Evolutionary conservation across 2,113 vertebrate genomes (phyloP).

Genomic region (Dromiciops gliroides): DNA sequence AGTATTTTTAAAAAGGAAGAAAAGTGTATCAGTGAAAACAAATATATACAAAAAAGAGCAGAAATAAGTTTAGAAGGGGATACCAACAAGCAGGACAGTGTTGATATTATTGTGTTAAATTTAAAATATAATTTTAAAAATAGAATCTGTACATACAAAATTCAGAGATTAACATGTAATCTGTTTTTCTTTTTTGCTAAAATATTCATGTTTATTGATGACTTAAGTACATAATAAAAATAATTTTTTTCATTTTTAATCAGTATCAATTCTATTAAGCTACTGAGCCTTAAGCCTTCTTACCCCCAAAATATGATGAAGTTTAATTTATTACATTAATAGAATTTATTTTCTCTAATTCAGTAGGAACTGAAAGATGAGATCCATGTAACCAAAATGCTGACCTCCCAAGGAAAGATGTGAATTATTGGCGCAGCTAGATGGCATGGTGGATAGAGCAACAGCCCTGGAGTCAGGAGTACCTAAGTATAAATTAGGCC

Average conservation of each 20-base stretch:
- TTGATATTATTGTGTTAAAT: not conserved
- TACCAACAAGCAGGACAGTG: not conserved
- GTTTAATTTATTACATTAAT: not conserved
- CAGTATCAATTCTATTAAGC: not conserved
- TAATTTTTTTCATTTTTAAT: not conserved
- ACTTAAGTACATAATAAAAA: not conserved
- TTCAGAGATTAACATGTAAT: not conserved
- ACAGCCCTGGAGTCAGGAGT: no score
- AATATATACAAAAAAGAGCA: not conserved
- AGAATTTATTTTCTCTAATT: not conserved
- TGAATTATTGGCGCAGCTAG: not conserved
- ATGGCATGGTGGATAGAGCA: no score
- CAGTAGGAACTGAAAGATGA: not conserved
- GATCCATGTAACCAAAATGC: not conserved
- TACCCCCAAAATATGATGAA: not conserved
- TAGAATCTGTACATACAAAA: not conserved
- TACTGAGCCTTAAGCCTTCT: not conserved
- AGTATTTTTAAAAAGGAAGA: not conserved
- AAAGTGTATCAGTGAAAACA: not conserved
- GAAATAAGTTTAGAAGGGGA: not conserved
- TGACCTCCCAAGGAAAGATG: not conserved
- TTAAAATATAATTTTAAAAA: no score
- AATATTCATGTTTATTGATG: not conserved
- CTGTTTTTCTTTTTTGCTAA: not conserved
- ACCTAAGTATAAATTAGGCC: no score